These are phyloP conservation scores for Antheraea pernyi DNA, from an alignment of 1,140 invertebrate species.

Conservation along the genomic window DNA sequence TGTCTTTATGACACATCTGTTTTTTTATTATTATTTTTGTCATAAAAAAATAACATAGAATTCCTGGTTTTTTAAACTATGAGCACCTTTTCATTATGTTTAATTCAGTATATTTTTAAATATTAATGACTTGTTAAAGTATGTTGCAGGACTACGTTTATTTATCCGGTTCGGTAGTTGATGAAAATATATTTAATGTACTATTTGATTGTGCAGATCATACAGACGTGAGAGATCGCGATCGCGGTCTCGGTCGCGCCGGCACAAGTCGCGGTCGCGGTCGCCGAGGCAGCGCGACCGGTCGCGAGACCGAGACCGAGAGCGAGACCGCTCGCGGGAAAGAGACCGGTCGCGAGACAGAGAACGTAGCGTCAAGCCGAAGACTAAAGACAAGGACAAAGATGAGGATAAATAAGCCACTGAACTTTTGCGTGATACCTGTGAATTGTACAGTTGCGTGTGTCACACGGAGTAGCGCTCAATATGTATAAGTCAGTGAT, in stretches of 20 bases:
- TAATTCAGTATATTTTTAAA: no score
- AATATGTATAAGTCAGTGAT: neutral
- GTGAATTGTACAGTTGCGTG: neutral
- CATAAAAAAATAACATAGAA: no score
- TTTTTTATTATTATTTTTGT: no score
- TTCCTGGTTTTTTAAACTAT: no score
- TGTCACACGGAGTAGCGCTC: neutral
- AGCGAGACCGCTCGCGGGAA: slow-evolving; percentile 35
- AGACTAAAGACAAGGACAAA: slow-evolving; percentile 69
- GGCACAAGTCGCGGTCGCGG: slow-evolving; percentile 72
- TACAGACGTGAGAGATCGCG: slow-evolving; percentile 69
- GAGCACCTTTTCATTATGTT: no score
- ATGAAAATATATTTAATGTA: neutral
- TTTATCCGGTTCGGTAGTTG: neutral
- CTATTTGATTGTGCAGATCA: slow-evolving; percentile 40
- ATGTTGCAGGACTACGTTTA: no score
- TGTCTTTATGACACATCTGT: no score
- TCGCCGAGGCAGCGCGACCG: slow-evolving; percentile 62
- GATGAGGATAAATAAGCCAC: slow-evolving; percentile 57
- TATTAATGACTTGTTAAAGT: no score
- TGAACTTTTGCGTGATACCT: neutral
- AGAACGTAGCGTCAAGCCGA: slow-evolving; percentile 58
- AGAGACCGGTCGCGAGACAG: slow-evolving; percentile 47
- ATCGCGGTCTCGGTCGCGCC: slow-evolving; percentile 71
- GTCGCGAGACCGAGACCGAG: slow-evolving; percentile 39